These are phyloP conservation scores for Argyrosomus japonicus DNA, from an alignment of 2,113 vertebrate species.

Conservation along the genomic window DNA sequence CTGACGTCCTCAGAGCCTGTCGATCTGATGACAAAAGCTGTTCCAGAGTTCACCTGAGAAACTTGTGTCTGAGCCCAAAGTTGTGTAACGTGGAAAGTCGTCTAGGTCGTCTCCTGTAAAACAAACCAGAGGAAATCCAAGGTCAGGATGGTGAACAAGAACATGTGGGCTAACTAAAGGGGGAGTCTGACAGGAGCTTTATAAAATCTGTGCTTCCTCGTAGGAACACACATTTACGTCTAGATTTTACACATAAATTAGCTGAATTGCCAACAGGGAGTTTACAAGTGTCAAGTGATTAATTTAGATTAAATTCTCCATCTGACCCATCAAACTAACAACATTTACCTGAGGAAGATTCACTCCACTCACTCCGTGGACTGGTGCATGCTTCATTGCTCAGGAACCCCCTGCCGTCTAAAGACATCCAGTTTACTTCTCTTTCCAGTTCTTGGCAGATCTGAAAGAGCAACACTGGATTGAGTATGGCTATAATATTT, in stretches of 20 bases:
- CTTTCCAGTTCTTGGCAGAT: slow-evolving; percentile 80
- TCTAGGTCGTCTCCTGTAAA: slow-evolving; percentile 61
- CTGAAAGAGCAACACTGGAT: slow-evolving; percentile 76
- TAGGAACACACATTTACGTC: background rate
- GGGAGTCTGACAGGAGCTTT: background rate
- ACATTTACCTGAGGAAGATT: slow-evolving; percentile 83
- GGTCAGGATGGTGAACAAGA: slow-evolving; percentile 19
- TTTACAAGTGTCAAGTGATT: background rate
- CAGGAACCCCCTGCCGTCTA: slow-evolving; percentile 72
- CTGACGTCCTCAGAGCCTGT: background rate
- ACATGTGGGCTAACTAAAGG: background rate
- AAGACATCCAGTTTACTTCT: slow-evolving; percentile 58
- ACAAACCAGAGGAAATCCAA: slow-evolving; percentile 6
- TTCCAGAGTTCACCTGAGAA: slow-evolving; percentile 15
- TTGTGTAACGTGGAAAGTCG: slow-evolving; percentile 51
- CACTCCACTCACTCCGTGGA: slow-evolving; percentile 82
- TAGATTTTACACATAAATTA: background rate
- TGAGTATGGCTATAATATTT: slow-evolving; percentile 56
- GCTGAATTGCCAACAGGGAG: background rate
- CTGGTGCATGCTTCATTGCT: slow-evolving; percentile 80
- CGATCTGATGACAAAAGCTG: background rate
- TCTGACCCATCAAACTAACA: background rate
- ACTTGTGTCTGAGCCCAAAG: slow-evolving; percentile 19
- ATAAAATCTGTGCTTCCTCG: too few relatives aligned
- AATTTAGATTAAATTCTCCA: background rate